Evolutionary conservation across 2,113 vertebrate genomes (phyloP).

Genomic region (Apodemus sylvaticus): DNA sequence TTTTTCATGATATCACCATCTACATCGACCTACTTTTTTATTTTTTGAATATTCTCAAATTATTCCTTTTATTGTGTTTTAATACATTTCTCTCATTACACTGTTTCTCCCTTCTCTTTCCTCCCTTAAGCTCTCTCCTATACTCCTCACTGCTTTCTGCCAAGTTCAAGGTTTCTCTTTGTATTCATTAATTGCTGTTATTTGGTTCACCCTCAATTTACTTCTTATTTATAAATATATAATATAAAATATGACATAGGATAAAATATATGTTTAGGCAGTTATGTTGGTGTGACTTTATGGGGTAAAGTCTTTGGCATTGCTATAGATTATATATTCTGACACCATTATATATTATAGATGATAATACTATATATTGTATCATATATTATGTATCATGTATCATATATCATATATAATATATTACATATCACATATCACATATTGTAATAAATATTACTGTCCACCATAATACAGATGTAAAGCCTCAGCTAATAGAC

Average conservation of each 20-base stretch:
- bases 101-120: background rate
- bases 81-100: background rate
- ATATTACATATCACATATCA: too few species aligned
- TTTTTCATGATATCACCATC: background rate
- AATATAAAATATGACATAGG: too few species aligned
- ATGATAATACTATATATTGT: too few species aligned
- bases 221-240: conserved; percentile 41
- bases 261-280: too few species aligned
- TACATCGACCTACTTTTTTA: background rate
- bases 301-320: too few species aligned
- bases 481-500: background rate
- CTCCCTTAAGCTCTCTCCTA: background rate
- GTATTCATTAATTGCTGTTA: background rate
- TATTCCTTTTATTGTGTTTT: background rate
- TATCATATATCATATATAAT: too few species aligned
- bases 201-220: conserved; percentile 53
- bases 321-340: too few species aligned
- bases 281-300: too few species aligned
- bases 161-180: background rate
- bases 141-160: background rate
- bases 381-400: too few species aligned
- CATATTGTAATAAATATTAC: too few species aligned
- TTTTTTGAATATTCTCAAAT: background rate
- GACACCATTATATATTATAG: too few species aligned
- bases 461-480: conserved; percentile 31